Evolutionary conservation across 2,797 vertebrate genomes (phyloP).

Genomic region (Acanthornis magna): DNA sequence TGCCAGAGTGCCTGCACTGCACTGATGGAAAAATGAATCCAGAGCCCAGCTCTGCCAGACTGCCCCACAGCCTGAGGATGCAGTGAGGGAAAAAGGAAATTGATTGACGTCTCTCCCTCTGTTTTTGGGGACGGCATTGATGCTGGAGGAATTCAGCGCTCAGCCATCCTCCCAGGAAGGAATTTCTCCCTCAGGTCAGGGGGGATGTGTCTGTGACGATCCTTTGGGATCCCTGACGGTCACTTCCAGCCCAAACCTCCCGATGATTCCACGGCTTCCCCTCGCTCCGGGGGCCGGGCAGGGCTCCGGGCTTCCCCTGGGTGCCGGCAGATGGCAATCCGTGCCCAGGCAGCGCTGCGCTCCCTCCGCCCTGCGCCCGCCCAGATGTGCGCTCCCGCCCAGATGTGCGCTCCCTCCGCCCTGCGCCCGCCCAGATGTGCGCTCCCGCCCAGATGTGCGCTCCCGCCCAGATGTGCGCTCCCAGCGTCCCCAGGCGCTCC

Average conservation of each 20-base stretch:
- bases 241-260: neutral
- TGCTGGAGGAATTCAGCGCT: neutral
- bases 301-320: neutral
- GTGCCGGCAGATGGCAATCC: conserved; percentile 15
- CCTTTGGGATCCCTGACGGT: neutral
- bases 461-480: neutral
- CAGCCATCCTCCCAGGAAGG: neutral
- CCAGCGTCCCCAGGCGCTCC: neutral
- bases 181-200: neutral
- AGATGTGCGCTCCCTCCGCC: too few relatives aligned
- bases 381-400: too few relatives aligned
- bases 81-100: neutral
- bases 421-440: too few relatives aligned
- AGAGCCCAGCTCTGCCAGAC: neutral
- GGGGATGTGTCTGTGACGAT: neutral
- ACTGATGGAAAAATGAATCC: too few relatives aligned
- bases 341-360: neutral
- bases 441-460: too few relatives aligned
- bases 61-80: neutral
- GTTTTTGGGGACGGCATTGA: neutral
- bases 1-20: neutral
- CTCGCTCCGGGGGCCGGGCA: neutral
- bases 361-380: neutral
- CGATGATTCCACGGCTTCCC: accelerated
- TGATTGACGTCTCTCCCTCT: neutral